These are phyloP conservation scores for Raja brachyura DNA, from an alignment of 2,113 vertebrate genomes.

Conservation along the genomic window DNA sequence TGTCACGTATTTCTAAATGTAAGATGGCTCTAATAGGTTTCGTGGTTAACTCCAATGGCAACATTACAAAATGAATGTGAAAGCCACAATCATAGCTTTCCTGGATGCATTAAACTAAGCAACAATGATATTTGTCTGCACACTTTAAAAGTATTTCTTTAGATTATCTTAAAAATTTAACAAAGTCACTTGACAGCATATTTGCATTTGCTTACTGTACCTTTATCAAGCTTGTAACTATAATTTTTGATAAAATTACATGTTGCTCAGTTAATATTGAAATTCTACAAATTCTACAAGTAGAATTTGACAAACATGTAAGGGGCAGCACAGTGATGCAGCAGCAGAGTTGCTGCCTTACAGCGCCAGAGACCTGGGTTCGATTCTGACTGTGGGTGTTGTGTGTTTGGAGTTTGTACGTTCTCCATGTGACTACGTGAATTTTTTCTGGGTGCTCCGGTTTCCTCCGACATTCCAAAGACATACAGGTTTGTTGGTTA, in stretches of 20 bases:
- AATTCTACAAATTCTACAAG: too few relatives aligned
- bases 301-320: too few relatives aligned
- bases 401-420: too few relatives aligned
- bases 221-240: background rate
- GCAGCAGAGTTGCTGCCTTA: too few relatives aligned
- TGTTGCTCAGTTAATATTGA: background rate
- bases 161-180: background rate
- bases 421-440: too few relatives aligned
- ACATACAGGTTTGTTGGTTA: too few relatives aligned
- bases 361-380: too few relatives aligned
- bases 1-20: background rate
- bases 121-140: too few relatives aligned
- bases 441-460: too few relatives aligned
- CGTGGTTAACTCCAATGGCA: slow-evolving; percentile 15
- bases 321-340: background rate
- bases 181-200: too few relatives aligned
- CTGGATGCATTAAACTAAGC: background rate
- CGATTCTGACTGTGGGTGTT: too few relatives aligned
- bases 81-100: background rate
- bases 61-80: slow-evolving; percentile 21
- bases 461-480: too few relatives aligned
- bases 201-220: background rate
- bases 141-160: background rate
- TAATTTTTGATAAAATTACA: background rate
- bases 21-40: slow-evolving; percentile 26